Evolutionary conservation across 2,797 vertebrate species (phyloP).

Genomic region (Rhincodon typus): DNA sequence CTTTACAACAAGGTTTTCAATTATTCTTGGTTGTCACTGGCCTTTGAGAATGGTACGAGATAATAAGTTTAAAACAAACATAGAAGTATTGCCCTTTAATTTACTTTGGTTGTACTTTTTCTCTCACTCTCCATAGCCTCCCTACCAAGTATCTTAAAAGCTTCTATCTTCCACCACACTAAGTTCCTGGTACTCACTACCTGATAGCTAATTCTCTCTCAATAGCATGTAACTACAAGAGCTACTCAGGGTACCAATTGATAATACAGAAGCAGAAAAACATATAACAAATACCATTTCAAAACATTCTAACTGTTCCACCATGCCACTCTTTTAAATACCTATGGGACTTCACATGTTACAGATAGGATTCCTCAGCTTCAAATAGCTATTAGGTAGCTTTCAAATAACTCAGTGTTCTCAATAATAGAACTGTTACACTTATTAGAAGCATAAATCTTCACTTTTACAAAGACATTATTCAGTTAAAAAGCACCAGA

Average conservation of each 20-base stretch:
- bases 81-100: neutral
- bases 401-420: neutral
- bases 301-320: neutral
- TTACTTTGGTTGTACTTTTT: neutral
- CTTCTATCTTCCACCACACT: neutral
- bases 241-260: neutral
- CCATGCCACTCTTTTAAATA: neutral
- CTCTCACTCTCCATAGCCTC: neutral
- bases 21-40: neutral
- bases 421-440: neutral
- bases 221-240: neutral
- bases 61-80: neutral
- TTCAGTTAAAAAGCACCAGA: neutral
- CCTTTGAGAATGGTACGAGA: neutral
- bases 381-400: neutral
- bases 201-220: neutral
- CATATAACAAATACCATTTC: neutral
- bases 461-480: neutral
- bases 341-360: neutral
- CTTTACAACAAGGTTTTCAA: neutral
- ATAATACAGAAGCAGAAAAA: neutral
- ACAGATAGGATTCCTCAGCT: neutral
- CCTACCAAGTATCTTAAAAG: neutral
- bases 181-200: neutral
- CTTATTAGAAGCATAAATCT: neutral